A percentile compares a stretch with the other conserved stretches of the same genome.
These are phyloP conservation scores for Pangasius mekongensis DNA, from an alignment of 2,797 vertebrate genomes.

Conservation along the genomic window DNA sequence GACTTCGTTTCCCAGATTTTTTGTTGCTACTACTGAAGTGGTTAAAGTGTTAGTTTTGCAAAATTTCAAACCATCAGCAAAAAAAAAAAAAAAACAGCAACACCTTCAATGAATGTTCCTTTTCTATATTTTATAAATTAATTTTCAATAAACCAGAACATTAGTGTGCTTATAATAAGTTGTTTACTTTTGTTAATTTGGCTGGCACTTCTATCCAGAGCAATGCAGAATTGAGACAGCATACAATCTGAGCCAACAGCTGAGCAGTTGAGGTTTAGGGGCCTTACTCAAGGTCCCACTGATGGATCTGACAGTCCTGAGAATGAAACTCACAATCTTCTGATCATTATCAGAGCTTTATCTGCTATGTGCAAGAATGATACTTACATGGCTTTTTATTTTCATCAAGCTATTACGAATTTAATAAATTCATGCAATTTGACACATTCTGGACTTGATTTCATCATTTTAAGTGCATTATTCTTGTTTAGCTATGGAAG, in stretches of 20 bases:
- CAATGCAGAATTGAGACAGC: neutral
- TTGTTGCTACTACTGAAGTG: neutral
- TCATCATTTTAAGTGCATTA: neutral
- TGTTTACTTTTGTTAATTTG: neutral
- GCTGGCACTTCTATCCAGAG: neutral
- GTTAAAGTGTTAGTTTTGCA: neutral
- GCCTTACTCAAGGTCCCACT: neutral
- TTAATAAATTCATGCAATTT: neutral
- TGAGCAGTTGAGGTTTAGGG: neutral
- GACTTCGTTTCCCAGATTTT: neutral
- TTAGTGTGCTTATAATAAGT: neutral
- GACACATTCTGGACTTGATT: neutral
- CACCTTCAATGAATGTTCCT: neutral
- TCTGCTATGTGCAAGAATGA: neutral
- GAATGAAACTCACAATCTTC: neutral
- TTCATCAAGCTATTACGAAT: neutral
- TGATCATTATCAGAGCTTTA: neutral
- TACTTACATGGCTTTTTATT: neutral
- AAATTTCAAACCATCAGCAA: neutral
- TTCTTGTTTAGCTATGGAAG: slow-evolving; percentile 62
- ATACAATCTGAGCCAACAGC: neutral
- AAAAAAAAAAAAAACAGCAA: neutral
- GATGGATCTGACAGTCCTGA: neutral
- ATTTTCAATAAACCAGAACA: slow-evolving; percentile 6
- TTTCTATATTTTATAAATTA: neutral